Base-by-base conservation (phyloP, 2,888 invertebrate species). In the Idaea biselata region DNA sequence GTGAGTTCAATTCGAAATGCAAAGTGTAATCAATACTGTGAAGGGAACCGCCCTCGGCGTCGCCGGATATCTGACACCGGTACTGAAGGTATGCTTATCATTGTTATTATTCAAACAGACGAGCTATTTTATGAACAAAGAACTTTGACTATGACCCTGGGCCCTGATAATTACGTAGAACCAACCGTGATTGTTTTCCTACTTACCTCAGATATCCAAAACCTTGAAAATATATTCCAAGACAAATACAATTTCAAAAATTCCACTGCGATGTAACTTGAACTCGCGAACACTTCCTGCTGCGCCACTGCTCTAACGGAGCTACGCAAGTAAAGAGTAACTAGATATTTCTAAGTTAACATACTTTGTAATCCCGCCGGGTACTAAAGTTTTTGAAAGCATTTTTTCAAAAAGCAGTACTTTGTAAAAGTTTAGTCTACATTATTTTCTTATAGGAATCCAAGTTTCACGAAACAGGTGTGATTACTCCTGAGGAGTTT, bases 401-500 rank as follows among this genome's bases (percentile, higher is more conserved):
- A n/a, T n/a, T n/a, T n/a, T n/a, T n/a, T n/a, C n/a, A n/a, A n/a
- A n/a, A n/a, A n/a, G n/a, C n/a, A n/a, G n/a, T n/a, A n/a, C n/a
- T n/a, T n/a, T n/a, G n/a, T n/a, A n/a, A n/a, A n/a, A n/a, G n/a
- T n/a, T n/a, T n/a, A 25, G 25, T 25, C 57, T 58, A 16, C 58
- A 53, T 18, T 58, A 55, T 11, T 58, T 44, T 44, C 44, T 67
- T 65, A 6, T 63, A 99, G 98, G 98, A 98, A 88, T 99, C 99
- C 6, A 99, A 98, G 88, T 99, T 99, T 86, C 96, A 97, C 74
- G 99, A 99, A 88, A 99, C 99, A 16, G 99, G 99, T 44, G 99
- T 99, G 2, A 86, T 99, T 32, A 99, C 99, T n/a, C 99, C 99
- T 0, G 99, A 99, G 85, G 99, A 99, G 93, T 99, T 99, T 94